Percentiles rank a stretch among this genome's conserved stretches.
Conservation (phyloP, 2,113 vertebrate genomes). For the Brienomyrus brachyistius region DNA sequence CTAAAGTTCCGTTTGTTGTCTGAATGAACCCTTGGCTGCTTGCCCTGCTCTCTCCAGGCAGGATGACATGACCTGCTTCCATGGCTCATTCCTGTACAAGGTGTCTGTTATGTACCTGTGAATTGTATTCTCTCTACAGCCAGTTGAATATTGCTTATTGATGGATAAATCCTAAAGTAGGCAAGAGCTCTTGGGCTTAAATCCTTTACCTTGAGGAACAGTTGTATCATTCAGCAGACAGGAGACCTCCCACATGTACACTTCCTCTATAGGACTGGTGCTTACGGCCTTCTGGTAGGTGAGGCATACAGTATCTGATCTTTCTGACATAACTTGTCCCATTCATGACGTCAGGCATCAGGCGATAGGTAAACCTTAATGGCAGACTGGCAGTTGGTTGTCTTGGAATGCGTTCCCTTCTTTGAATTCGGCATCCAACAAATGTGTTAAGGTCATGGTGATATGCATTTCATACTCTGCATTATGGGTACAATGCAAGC, state of each 20-base stretch:
- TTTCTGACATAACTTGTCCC: background rate
- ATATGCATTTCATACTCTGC: background rate
- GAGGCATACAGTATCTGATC: background rate
- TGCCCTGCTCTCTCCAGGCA: background rate
- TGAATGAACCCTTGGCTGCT: background rate
- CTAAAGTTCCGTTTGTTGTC: constrained; percentile 6
- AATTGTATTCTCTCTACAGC: background rate
- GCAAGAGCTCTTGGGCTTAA: background rate
- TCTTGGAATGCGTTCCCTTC: background rate
- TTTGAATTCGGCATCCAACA: background rate
- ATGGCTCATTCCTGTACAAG: background rate
- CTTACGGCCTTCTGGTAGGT: background rate
- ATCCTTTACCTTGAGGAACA: background rate
- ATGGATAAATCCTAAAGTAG: background rate
- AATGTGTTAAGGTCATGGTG: background rate
- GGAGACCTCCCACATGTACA: background rate
- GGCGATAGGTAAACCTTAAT: background rate
- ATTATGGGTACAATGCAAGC: background rate
- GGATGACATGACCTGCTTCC: background rate
- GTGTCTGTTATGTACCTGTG: background rate
- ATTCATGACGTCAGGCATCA: background rate
- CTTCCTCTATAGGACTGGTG: background rate
- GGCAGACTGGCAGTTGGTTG: background rate
- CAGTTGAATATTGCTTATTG: background rate
- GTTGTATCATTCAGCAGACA: background rate